Base-by-base conservation (phyloP, 2,113 vertebrate species). In the Rhinichthys klamathensis region DNA sequence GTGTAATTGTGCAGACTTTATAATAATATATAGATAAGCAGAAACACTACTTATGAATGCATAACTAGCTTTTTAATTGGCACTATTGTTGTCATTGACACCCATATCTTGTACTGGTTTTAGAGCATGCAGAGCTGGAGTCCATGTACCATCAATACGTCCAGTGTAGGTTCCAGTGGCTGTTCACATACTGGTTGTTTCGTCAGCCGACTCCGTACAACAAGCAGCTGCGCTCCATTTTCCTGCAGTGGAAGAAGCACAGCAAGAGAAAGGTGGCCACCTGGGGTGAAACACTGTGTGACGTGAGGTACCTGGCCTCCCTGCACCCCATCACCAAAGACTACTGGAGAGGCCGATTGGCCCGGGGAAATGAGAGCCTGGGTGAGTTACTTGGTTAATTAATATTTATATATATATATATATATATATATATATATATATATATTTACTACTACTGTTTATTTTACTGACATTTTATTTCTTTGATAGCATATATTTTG, bases 171-270 rank as follows among this genome's bases (percentile, higher is more conserved):
- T 92, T 92, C 88, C 91, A 90, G 89, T 92, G 90, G 87, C 89
- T 90, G 4, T 93, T 92, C 77, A 87, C 86, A 5, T 91, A 89
- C 80, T 93, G 87, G 88, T 90, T 93, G 25, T 92, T 93, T 89
- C 91, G 84, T 35, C 92, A 92, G 89, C 90, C 90, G 0, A 67
- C 91, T 3, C 90, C 77, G 0, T 83, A 86, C 21, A 84, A 70
- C 86, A 89, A 87, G 18, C 89, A 92, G 84, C 90, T 95, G 89
- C 80, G 91, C n/a, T 77, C 81, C 84, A 86, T 93, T 61, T 91
- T 84, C 82, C 80, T 89, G 13, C 91, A 90, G 80, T 92, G 91
- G 90, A 91, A 85, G 63, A 80, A 51, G 15, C 87, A 90, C 88
- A 90, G 85, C 51, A 91, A 89, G 73, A 83, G 85, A 30, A 92